Evolutionary conservation across 2,113 vertebrate genomes (phyloP), one percentile per base, ranked within the genome.

Genomic region (Crocuta crocuta): DNA sequence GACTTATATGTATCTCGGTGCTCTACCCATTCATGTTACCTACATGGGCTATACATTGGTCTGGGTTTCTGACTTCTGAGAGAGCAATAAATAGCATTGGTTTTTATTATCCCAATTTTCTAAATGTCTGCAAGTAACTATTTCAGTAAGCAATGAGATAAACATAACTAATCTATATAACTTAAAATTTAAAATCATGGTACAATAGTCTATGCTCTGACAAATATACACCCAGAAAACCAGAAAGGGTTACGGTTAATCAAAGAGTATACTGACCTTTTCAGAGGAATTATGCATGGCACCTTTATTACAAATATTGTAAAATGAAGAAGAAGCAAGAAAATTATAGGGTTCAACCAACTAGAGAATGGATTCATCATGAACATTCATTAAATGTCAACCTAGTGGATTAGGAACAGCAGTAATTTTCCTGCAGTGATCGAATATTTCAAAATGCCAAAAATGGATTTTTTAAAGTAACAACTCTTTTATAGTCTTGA

Each of bases 381-480:
- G 26, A 81, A 55, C 24, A n/a, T n/a, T 82, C 68, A 88, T 50
- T 45, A 96, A 94, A 87, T 66, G 79, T 66, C 80, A 84, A 5
- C 63, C 45, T 35, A 78, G 85, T 82, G 31, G 82, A 83, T 84
- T 39, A 90, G 82, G 26, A 33, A 45, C 28, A 85, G 7, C 7
- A 61, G 33, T 28, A 65, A 76, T 43, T 82, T 92, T 76, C 23
- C 66, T 90, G 35, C 21, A 53, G 70, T 93, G 45, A 95, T 48
- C 21, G 85, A 97, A 91, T 78, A 95, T 89, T 92, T 91, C 71
- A 85, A 76, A 66, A 94, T 35, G 68, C 53, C 45, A 82, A 63
- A 13, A 89, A 3, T 43, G 7, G 2, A 10, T 88, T 33, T 33
- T 45, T 45, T 89, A 10, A 94, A 83, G 68, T 35, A 43, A 96